Evolutionary conservation across 2,888 invertebrate species (phyloP).

Genomic region (Amiota minor): DNA sequence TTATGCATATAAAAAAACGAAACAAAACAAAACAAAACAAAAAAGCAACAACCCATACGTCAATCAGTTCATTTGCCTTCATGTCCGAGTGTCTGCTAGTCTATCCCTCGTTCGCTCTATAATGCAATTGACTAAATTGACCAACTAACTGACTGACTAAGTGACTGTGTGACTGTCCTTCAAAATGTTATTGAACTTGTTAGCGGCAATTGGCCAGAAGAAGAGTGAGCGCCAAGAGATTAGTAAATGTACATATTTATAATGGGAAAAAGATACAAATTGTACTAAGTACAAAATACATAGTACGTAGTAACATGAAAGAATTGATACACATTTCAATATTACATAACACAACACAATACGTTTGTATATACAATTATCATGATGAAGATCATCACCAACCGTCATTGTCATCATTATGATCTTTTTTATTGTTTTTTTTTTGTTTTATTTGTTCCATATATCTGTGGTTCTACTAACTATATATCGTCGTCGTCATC

Average conservation of each 20-base stretch:
- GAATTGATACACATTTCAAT: constrained; percentile 1
- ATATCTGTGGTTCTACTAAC: no score
- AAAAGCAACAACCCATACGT: background rate
- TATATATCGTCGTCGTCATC: background rate
- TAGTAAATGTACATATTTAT: background rate
- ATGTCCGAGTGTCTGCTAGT: no score
- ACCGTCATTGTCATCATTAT: background rate
- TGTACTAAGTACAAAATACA: no score
- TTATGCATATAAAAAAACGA: constrained; percentile 11
- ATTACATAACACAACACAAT: constrained; percentile 14
- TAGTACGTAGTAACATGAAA: background rate
- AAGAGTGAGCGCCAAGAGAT: background rate
- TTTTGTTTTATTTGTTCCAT: no score
- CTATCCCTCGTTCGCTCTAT: no score
- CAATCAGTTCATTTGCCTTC: no score
- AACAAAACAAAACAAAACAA: background rate
- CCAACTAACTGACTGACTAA: background rate
- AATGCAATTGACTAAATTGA: background rate
- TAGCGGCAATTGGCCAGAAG: background rate
- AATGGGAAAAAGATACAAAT: constrained; percentile 9
- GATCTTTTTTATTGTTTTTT: no score
- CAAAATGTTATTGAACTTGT: constrained; percentile 27
- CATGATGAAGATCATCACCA: constrained; percentile 12
- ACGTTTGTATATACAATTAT: constrained; percentile 1
- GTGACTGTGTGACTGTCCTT: constrained; percentile 12